Evolutionary conservation across 2,888 invertebrate genomes (phyloP).

Genomic region (Watsonalla binaria): DNA sequence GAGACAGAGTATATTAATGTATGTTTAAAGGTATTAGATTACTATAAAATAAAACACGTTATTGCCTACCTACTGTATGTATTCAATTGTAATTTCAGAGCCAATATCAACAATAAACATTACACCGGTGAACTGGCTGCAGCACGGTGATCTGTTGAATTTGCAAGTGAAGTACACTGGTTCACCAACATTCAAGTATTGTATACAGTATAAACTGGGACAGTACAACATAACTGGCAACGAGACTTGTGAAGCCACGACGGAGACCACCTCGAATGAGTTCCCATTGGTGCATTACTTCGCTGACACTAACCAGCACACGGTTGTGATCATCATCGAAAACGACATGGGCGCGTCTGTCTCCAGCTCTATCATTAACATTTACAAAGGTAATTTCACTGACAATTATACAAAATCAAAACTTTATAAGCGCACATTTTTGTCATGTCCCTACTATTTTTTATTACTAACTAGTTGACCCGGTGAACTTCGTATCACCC

Average conservation of each 20-base stretch:
- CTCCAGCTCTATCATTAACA: conserved; percentile 85
- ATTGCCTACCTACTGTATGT: background rate
- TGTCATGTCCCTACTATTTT: too few species aligned
- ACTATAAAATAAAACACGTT: too few species aligned
- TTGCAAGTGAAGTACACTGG: conserved; percentile 86
- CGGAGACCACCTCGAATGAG: conserved; percentile 69
- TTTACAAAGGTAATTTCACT: conserved; percentile 85
- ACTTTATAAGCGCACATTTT: too few species aligned
- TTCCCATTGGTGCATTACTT: conserved; percentile 85
- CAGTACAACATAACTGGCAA: conserved; percentile 85
- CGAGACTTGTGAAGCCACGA: conserved; percentile 81
- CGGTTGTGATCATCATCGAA: conserved; percentile 86
- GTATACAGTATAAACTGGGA: conserved; percentile 81
- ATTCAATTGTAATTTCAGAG: conserved; percentile 66
- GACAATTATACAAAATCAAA: background rate
- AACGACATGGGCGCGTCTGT: conserved; percentile 86
- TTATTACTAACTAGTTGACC: too few species aligned
- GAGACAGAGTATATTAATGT: too few species aligned
- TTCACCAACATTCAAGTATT: conserved; percentile 85
- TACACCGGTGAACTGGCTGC: conserved; percentile 88
- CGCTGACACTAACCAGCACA: conserved; percentile 82
- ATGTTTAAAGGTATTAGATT: too few species aligned
- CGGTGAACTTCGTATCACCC: too few species aligned
- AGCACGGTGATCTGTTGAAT: conserved; percentile 87
- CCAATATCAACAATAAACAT: conserved; percentile 84